Evolutionary conservation across 2,113 vertebrate species (phyloP), one percentile per base, ranked within the genome.

Genomic region (Sprattus sprattus): DNA sequence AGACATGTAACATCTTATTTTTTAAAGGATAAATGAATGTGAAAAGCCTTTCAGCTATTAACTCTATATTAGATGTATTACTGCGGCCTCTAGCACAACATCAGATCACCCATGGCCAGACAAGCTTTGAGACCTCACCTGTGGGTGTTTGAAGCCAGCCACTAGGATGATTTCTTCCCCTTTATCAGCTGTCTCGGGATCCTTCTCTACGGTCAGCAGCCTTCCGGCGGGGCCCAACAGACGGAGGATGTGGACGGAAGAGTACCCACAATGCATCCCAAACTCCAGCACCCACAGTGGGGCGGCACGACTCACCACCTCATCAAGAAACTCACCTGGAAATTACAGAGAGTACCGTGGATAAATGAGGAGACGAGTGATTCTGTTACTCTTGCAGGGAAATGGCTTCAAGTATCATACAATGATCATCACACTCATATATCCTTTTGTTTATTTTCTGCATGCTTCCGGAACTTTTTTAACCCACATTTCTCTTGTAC

Each of bases 91-190:
- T 1, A 39, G 1, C 39, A 39, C 39, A 39, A 39, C 25, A 22
- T 6, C 32, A 54, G 52, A 13, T 18, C 52, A 13, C 15, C 16
- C 15, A 54, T 20, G 4, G 18, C 18, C 20, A 20, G 4, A 6
- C 18, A 5, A 6, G 20, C 18, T 22, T 5, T 60, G 54, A 60
- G 20, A 22, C 4, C 54, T 3, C 45, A 91, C 92, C 89, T 92
- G 91, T 5, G 89, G 28, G 86, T 90, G 88, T 88, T 94, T 94
- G 82, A 94, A 94, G 0, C 95, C 94, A 22, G 93, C 86, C 81
- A 95, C 92, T 47, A 95, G 86, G 0, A 95, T 91, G 90, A 95
- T 86, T 85, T 95, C 94, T 88, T 95, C 94, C 9, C 91, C 92
- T n/a, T 86, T 80, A 0, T 88, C 94, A 2, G 94, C 93, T 20